Evolutionary conservation across 2,113 vertebrate genomes (phyloP), one percentile per base, ranked within the genome.

Genomic region (Hydrolagus affinis): DNA sequence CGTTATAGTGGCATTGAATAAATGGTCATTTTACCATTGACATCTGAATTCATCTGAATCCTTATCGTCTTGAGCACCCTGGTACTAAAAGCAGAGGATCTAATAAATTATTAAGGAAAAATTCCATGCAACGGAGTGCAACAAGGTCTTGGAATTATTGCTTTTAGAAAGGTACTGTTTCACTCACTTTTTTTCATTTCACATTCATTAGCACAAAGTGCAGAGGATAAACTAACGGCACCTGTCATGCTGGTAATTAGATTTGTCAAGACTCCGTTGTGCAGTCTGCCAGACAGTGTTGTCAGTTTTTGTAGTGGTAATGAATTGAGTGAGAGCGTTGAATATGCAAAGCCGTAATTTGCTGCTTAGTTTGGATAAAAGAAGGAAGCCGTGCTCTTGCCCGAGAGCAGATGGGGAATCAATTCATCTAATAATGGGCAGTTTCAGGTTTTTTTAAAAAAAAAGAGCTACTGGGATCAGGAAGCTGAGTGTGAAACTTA

Each of bases 181-280:
- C 87, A 89, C 87, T 87, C 87, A 62, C 87, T 89, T 89, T 87
- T n/a, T 86, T 88, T 89, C 88, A 85, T 92, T 90, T 86, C 57
- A 14, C 85, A 0, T 86, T 90, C 83, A 68, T 83, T 87, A 89
- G 89, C 89, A 78, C 80, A 76, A 89, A 86, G 87, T 88, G 44
- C 85, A 87, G 87, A 87, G 89, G 87, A 90, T 88, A 89, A 89
- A 86, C 86, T 7, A 56, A 90, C 87, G 88, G 90, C 88, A 89
- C 89, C 88, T 87, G 88, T 90, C 90, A 89, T 90, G 89, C 88
- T 85, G 87, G 87, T 92, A 91, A 92, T 91, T 91, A 91, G 89
- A 89, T 91, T 91, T 89, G 88, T 90, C 89, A 91, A 89, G 88
- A 88, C 89, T 90, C 87, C 89, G 88, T 90, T 90, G 88, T 86